phyloP scores from a whole-genome alignment of 2,113 vertebrate genomes.

The Nematolebias whitei region DNA sequence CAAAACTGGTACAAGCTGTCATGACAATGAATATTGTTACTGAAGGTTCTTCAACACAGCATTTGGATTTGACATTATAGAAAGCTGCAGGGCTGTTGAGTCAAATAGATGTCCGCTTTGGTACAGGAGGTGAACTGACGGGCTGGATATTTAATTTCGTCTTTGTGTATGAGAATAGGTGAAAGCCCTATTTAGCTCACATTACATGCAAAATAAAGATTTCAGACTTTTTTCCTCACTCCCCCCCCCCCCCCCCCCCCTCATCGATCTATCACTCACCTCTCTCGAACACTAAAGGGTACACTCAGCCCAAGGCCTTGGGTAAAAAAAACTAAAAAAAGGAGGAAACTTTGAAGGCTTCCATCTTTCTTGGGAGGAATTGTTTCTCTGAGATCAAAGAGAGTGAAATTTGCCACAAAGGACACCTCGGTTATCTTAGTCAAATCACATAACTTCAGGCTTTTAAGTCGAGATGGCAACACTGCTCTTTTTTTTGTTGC shows the following conservation, averaged over 20 bases:
- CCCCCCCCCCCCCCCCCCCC: conserved; percentile 5
- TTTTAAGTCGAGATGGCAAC: conserved; percentile 48
- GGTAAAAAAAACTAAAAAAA: conserved; percentile 29
- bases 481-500: conserved; percentile 31
- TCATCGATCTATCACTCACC: conserved; percentile 48
- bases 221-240: conserved; percentile 29
- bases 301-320: conserved; percentile 59
- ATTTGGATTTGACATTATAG: conserved; percentile 49
- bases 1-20: conserved; percentile 46
- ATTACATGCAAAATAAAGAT: conserved; percentile 27
- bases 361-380: conserved; percentile 75
- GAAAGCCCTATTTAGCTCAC: conserved; percentile 59
- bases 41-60: conserved; percentile 33
- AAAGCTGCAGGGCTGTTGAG: conserved; percentile 30
- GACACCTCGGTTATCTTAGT: conserved; percentile 48
- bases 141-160: conserved; percentile 37
- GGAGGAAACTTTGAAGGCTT: conserved; percentile 68
- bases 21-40: conserved; percentile 34
- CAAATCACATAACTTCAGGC: conserved; percentile 48
- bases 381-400: conserved; percentile 81
- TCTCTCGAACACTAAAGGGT: conserved; percentile 15
- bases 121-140: conserved; percentile 23
- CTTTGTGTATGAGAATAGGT: conserved; percentile 31
- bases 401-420: conserved; percentile 47
- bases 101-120: conserved; percentile 29